phyloP scores from a whole-genome alignment of 2,113 vertebrate species.

The rabbit (Oryctolagus cuniculus) region DNA sequence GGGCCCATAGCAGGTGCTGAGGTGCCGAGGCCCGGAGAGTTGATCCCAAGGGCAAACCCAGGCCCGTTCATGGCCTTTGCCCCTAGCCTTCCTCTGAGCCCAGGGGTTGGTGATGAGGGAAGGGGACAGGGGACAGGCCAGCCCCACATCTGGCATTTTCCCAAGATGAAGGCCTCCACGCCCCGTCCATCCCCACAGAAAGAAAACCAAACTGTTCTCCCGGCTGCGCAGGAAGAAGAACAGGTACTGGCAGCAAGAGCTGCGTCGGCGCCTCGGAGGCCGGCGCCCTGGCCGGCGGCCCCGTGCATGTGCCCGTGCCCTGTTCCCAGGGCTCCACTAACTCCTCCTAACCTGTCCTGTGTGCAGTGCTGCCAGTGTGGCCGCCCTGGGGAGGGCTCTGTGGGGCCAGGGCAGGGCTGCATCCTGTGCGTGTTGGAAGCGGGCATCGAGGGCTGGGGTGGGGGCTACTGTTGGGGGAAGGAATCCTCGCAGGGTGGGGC shows the following conservation, averaged over 20 bases:
- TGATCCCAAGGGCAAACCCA: background rate
- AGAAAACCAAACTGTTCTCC: constrained; percentile 92
- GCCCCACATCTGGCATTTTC: background rate
- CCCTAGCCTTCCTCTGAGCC: background rate
- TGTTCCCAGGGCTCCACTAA: constrained; percentile 63
- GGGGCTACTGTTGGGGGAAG: no score
- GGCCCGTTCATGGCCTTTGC: background rate
- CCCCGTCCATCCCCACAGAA: constrained; percentile 88
- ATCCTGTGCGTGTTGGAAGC: background rate
- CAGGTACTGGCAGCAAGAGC: constrained; percentile 87
- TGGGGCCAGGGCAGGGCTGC: background rate
- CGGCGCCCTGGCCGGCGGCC: background rate
- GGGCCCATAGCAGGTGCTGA: background rate
- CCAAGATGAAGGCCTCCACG: constrained; percentile 73
- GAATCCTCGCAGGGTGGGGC: no score
- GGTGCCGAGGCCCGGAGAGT: background rate
- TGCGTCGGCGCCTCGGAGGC: constrained; percentile 71
- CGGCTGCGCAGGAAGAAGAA: constrained; percentile 91
- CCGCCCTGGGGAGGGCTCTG: background rate
- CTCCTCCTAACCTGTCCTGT: constrained; percentile 40
- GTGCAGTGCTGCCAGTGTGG: background rate
- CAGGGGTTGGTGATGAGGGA: background rate
- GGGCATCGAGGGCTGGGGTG: background rate
- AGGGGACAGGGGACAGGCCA: background rate
- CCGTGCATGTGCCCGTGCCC: constrained; percentile 41